Evolutionary conservation across 2,113 vertebrate genomes (phyloP).

Genomic region (Podilymbus podiceps): DNA sequence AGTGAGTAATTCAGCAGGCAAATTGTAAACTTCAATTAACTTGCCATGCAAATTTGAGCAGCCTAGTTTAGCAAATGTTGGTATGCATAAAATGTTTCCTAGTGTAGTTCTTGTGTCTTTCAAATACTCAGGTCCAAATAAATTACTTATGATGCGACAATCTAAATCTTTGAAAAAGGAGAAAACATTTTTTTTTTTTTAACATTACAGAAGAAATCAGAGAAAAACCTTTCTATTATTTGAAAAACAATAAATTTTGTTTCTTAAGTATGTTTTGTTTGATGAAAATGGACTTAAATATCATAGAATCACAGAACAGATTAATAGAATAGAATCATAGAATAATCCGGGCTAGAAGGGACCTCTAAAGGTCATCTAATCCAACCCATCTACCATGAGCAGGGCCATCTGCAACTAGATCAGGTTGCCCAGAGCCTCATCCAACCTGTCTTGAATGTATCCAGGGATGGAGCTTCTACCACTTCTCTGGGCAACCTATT

Average conservation of each 20-base stretch:
- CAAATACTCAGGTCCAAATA: not conserved
- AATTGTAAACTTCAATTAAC: conserved; percentile 22
- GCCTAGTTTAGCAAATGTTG: not conserved
- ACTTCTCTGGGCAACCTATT: too few relatives aligned
- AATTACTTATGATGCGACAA: not conserved
- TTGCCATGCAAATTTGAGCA: not conserved
- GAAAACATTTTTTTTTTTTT: not conserved
- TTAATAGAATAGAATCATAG: too few relatives aligned
- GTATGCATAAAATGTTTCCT: not conserved
- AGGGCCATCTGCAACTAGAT: too few relatives aligned
- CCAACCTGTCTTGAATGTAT: too few relatives aligned
- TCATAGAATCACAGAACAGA: too few relatives aligned
- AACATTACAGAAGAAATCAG: not conserved
- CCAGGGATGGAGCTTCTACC: too few relatives aligned
- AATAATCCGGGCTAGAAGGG: too few relatives aligned
- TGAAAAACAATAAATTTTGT: not conserved
- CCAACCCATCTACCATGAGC: too few relatives aligned
- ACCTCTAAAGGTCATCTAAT: too few relatives aligned
- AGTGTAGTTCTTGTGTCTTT: not conserved
- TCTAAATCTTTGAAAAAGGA: not conserved
- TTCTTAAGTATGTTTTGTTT: not conserved
- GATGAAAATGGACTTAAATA: not conserved
- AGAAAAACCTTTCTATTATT: not conserved
- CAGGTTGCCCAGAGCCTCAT: too few relatives aligned
- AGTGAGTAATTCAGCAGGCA: not conserved